Conservation (phyloP, 2,113 vertebrate genomes). For the Rhadina sibilatrix region DNA sequence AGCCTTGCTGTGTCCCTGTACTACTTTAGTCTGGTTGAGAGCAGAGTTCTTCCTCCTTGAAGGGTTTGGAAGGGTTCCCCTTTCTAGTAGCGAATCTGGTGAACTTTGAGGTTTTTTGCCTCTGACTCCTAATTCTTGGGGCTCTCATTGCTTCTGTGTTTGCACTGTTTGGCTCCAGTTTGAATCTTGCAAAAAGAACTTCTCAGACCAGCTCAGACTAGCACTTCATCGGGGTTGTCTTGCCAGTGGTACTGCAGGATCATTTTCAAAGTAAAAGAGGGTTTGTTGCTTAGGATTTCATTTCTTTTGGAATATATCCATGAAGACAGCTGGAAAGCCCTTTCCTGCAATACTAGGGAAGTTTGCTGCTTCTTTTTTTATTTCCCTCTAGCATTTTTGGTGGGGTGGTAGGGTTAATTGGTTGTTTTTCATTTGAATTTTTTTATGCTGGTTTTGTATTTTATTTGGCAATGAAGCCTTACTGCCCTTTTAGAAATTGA, state of each 20-base stretch:
- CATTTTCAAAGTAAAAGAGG: background rate
- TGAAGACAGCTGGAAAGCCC: background rate
- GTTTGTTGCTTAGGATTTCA: background rate
- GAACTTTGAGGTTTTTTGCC: background rate
- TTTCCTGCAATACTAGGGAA: background rate
- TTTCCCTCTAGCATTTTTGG: background rate
- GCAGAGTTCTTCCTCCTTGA: background rate
- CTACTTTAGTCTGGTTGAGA: background rate
- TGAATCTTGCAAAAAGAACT: background rate
- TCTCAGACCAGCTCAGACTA: background rate
- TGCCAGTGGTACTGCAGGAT: background rate
- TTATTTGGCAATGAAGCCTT: conserved; percentile 14
- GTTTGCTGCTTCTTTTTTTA: background rate
- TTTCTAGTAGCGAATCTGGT: background rate
- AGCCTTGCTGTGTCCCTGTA: background rate
- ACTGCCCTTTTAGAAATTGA: conserved; percentile 62
- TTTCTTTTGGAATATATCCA: background rate
- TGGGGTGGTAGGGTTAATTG: conserved; percentile 57
- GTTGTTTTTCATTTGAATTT: conserved; percentile 49
- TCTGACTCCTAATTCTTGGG: background rate
- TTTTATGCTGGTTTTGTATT: conserved; percentile 25
- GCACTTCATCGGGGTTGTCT: background rate
- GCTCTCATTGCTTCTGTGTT: background rate
- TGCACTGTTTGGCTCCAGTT: background rate
- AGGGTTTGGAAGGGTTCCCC: background rate